Evolutionary conservation across 2,888 invertebrate species (phyloP).

Genomic region (Sipha maydis): DNA sequence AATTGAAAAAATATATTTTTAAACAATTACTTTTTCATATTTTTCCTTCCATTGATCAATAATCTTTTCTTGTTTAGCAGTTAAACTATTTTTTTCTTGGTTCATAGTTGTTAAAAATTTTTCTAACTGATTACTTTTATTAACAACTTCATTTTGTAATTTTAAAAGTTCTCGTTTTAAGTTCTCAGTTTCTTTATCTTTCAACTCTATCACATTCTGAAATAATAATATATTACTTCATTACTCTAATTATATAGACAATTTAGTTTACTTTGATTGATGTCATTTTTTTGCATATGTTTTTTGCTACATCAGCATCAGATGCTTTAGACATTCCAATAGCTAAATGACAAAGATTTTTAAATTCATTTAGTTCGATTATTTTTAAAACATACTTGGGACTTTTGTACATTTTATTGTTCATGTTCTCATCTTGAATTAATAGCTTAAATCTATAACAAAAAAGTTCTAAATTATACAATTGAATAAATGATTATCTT

Average conservation of each 20-base stretch:
- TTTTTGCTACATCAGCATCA: slow-evolving; percentile 51
- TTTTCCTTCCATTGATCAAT: slow-evolving; percentile 53
- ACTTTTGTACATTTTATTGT: slow-evolving; percentile 45
- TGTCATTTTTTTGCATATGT: slow-evolving; percentile 56
- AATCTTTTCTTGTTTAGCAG: slow-evolving; percentile 47
- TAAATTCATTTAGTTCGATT: slow-evolving; percentile 55
- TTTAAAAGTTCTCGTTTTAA: slow-evolving; percentile 52
- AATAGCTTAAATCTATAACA: slow-evolving; percentile 44
- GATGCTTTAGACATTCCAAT: slow-evolving; percentile 57
- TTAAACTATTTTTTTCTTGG: slow-evolving; percentile 42
- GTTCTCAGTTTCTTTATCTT: slow-evolving; percentile 49
- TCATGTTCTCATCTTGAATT: slow-evolving; percentile 49
- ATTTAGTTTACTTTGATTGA: slow-evolving; percentile 46
- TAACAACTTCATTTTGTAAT: slow-evolving; percentile 40
- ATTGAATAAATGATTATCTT: neutral
- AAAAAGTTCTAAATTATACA: neutral
- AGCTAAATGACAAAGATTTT: slow-evolving; percentile 57
- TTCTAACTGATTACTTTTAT: slow-evolving; percentile 44
- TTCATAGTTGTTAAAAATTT: slow-evolving; percentile 41
- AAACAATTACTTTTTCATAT: slow-evolving; percentile 59
- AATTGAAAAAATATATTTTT: neutral
- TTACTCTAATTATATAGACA: neutral
- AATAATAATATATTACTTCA: slow-evolving; percentile 26
- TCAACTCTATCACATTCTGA: slow-evolving; percentile 39
- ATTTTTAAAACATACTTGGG: slow-evolving; percentile 53